Evolutionary conservation across 2,113 vertebrate species (phyloP), one percentile per base, ranked within the genome.

Genomic region (Lycaon pictus): DNA sequence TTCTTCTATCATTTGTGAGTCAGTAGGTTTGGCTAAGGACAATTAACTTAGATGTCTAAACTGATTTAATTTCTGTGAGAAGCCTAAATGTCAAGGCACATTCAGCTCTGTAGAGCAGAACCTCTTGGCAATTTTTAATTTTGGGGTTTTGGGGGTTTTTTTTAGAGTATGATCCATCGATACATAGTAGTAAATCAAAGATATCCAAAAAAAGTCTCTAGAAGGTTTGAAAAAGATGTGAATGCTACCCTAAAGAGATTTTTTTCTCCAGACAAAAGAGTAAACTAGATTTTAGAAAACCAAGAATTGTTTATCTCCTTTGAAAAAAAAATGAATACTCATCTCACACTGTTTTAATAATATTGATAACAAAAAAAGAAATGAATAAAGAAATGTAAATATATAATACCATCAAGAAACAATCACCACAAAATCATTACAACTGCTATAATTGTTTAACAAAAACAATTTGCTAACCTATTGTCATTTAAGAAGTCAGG

Each of bases 291-390:
- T 53, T 55, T 69, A 86, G 74, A 82, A 82, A 89, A 86, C 7
- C 22, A 35, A 88, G 29, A 56, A 56, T 60, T 77, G 5, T 25
- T 43, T 51, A 63, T 17, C 7, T 53, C 15, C 43, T 97, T 74
- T 76, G 51, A 27, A 76, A 76, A 72, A 35, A 25, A 48, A 25
- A 72, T 51, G 22, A 74, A 69, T 4, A 91, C 6, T 84, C n/a
- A 23, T 82, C 58, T n/a, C 51, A 29, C 55, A 48, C 27, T 25
- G 60, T 76, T 86, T 69, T 43, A 96, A 77, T 74, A 43, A 90
- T 90, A 87, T 83, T 43, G 22, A 83, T 79, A 56, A 82, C 23
- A 55, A 85, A 55, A 96, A 15, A 72, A 79, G 72, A 56, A 89
- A 56, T 48, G 22, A 96, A 79, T 43, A 53, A 55, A 79, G 63